Evolutionary conservation across 2,113 vertebrate genomes (phyloP), one percentile per base, ranked within the genome.

Genomic region (Gnathonemus longibarbis): DNA sequence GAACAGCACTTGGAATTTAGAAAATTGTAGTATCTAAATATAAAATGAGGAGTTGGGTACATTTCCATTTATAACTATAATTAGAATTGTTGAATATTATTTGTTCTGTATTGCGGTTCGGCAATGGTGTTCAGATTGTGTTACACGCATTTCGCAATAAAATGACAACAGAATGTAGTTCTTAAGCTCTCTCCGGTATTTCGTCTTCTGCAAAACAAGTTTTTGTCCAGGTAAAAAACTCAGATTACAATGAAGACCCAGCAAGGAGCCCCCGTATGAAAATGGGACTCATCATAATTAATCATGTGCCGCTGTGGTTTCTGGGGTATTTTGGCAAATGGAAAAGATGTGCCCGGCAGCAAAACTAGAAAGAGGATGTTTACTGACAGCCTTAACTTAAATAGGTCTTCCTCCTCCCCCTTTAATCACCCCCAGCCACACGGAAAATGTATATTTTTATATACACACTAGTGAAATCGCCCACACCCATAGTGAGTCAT

Each of bases 371-470:
- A 39, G 52, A 80, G 62, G 90, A 93, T 91, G 85, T 91, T 92
- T 56, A 48, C 90, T 21, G 27, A 89, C 80, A 48, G 90, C 90
- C 90, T 93, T 91, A 90, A 93, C 90, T 89, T 89, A 85, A 80
- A 89, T 66, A 45, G 52, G 90, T 90, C n/a, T 49, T 70, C 89
- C 92, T 90, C 66, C 91, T 52, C 90, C 93, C 88, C 84, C 91
- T 93, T 91, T 31, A 92, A 90, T 93, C 92, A 87, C 91, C 90
- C 89, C 87, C 48, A 10, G 89, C 91, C 92, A 89, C 89, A 88
- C 88, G 87, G 92, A 94, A 93, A 89, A 87, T 66, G 88, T 91
- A 88, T 91, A 89, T 93, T 93, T 91, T 84, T 92, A 89, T 89
- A 84, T 53, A 66, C 58, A 70, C 84, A 52, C 58, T 62, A 52